Base-by-base conservation (phyloP, 2,888 invertebrate species). In the Rhaphigaster nebulosa region DNA sequence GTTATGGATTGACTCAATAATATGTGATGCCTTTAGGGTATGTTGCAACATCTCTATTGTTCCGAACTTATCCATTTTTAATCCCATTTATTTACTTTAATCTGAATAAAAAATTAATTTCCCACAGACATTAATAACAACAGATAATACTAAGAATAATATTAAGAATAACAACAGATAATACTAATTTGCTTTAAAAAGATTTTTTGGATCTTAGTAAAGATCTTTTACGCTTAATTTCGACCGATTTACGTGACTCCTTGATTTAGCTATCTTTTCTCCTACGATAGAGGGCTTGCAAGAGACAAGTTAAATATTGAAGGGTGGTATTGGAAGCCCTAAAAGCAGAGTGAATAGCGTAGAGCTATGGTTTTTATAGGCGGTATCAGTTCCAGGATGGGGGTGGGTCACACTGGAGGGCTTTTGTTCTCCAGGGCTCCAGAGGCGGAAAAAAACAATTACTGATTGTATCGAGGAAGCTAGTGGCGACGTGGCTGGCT, bases 311-410 rank as follows among this genome's bases (percentile, higher is more conserved):
- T 20, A 70, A 76, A 38, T 76, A 76, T 76, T 76, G 70, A 76
- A 76, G 70, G 70, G 70, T 76, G 70, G 70, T 38, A 20, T 76
- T 76, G 70, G 70, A 76, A 76, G 70, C 70, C 70, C 38, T 76
- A 38, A 76, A 76, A 38, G 70, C 20, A 76, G 38, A 76, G 70
- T 38, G 70, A 38, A 76, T 76, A 76, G 70, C 34, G 70, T 8
- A 34, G 70, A 76, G 65, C 70, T 76, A 76, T 76, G 70, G 70
- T 76, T 76, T 76, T 76, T 76, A 76, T 76, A 76, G 70, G 20
- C 70, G 70, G 70, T 76, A 76, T 76, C 70, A 76, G 70, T 76
- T 76, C 20, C 34, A 38, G 34, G 70, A 76, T 76, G 70, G 70
- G 70, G 70, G 34, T 76, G 70, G 70, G 70, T 76, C 70, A 70